phyloP scores from a whole-genome alignment of 2,888 invertebrate species.

The Lacanobia wlatinum region DNA sequence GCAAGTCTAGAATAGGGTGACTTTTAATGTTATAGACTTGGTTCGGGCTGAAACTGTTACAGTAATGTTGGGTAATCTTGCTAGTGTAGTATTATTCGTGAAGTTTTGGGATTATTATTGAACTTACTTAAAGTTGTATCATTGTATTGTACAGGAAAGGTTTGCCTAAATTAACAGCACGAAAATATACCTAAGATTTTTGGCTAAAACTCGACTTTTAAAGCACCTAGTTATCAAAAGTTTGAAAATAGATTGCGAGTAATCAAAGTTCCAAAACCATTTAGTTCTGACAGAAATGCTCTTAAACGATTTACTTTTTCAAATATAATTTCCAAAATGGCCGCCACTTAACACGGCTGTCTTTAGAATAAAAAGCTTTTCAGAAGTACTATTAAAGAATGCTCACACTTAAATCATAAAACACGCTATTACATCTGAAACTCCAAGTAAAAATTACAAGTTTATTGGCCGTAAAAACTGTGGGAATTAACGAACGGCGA shows the following conservation, averaged over 20 bases:
- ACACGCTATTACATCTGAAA: slow-evolving; percentile 49
- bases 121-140: background rate
- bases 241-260: background rate
- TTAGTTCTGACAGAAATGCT: background rate
- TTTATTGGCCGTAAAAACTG: slow-evolving; percentile 66
- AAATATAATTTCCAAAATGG: slow-evolving; percentile 18
- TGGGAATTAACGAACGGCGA: slow-evolving; percentile 67
- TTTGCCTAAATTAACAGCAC: background rate
- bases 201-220: background rate
- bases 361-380: slow-evolving; percentile 44
- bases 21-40: slow-evolving; percentile 43
- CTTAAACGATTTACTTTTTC: background rate
- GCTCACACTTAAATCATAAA: slow-evolving; percentile 53
- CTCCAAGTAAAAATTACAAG: slow-evolving; percentile 63
- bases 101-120: slow-evolving; percentile 31
- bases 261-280: slow-evolving; percentile 6
- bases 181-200: background rate
- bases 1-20: slow-evolving; percentile 38
- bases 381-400: slow-evolving; percentile 36
- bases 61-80: slow-evolving; percentile 24
- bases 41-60: slow-evolving; percentile 28
- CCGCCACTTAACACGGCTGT: slow-evolving; percentile 18
- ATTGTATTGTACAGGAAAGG: background rate
- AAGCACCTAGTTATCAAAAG: background rate
- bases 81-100: slow-evolving; percentile 15